A percentile compares a stretch with the other conserved stretches of the same genome.
Evolutionary conservation across 2,113 vertebrate genomes (phyloP).

Genomic region (Cyanistes caeruleus): DNA sequence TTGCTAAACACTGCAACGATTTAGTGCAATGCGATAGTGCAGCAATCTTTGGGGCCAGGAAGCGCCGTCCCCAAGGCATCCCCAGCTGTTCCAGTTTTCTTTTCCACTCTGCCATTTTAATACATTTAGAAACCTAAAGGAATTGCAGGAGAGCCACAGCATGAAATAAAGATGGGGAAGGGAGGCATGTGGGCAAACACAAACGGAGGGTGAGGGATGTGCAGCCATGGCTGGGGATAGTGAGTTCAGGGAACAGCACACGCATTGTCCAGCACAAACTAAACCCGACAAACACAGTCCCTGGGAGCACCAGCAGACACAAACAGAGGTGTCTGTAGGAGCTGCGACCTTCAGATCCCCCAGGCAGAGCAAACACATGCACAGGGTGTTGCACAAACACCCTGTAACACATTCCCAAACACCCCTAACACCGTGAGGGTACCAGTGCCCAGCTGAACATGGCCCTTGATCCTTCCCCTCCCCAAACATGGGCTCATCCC

Average conservation of each 20-base stretch:
- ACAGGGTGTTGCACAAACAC: background rate
- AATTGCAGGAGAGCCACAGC: background rate
- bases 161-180: background rate
- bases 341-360: background rate
- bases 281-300: background rate
- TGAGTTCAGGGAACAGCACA: background rate
- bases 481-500: fast-evolving
- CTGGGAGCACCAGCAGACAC: background rate
- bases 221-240: background rate
- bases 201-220: fast-evolving
- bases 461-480: fast-evolving
- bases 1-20: slow-evolving; percentile 46
- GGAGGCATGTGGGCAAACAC: fast-evolving
- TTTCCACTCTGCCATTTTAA: background rate
- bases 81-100: slow-evolving; percentile 11
- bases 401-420: background rate
- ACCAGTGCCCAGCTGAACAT: fast-evolving
- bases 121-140: background rate
- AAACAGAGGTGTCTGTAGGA: background rate
- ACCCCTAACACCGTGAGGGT: fast-evolving
- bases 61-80: background rate
- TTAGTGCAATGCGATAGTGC: background rate
- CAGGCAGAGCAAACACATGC: fast-evolving
- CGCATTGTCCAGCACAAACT: background rate
- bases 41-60: slow-evolving; percentile 7